These are phyloP conservation scores for Ophiothrix spiculata DNA, from an alignment of 35 echinoderm and acorn worm species.

Conservation along the genomic window DNA sequence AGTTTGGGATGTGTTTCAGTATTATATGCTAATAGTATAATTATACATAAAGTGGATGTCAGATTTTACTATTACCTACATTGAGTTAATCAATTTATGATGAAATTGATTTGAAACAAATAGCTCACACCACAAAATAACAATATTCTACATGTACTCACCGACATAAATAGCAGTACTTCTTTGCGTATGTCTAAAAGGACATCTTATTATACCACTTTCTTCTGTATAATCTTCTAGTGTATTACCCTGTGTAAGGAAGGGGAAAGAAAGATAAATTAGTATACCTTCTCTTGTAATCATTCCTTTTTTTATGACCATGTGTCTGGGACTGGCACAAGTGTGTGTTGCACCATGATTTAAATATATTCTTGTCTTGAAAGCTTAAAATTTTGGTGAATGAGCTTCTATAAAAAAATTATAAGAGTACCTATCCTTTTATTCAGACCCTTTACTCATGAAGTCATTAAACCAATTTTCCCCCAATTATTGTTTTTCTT, in stretches of 20 bases:
- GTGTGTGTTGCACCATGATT: background rate
- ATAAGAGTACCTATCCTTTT: background rate
- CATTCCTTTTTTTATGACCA: background rate
- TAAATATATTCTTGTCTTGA: background rate
- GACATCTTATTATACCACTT: slow-evolving; percentile 54
- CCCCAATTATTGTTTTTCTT: too few species aligned
- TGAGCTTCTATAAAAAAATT: background rate
- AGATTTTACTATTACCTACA: too few species aligned
- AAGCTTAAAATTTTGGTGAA: background rate
- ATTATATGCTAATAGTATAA: too few species aligned
- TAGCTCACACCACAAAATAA: too few species aligned
- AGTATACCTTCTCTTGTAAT: too few species aligned
- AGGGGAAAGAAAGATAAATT: background rate
- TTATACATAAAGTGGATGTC: too few species aligned
- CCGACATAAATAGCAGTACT: slow-evolving; percentile 87
- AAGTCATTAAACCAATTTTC: too few species aligned
- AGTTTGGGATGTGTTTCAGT: too few species aligned
- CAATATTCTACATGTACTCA: too few species aligned
- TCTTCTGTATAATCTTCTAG: background rate
- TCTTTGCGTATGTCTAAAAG: slow-evolving; percentile 65
- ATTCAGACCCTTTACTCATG: too few species aligned
- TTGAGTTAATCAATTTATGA: too few species aligned
- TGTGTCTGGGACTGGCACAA: background rate
- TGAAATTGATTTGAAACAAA: too few species aligned
- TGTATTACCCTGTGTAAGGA: background rate